A percentile compares a stretch with the other conserved stretches of the same genome.
phyloP scores from a whole-genome alignment of 2,797 vertebrate genomes.

The Threskiornis aethiopicus region DNA sequence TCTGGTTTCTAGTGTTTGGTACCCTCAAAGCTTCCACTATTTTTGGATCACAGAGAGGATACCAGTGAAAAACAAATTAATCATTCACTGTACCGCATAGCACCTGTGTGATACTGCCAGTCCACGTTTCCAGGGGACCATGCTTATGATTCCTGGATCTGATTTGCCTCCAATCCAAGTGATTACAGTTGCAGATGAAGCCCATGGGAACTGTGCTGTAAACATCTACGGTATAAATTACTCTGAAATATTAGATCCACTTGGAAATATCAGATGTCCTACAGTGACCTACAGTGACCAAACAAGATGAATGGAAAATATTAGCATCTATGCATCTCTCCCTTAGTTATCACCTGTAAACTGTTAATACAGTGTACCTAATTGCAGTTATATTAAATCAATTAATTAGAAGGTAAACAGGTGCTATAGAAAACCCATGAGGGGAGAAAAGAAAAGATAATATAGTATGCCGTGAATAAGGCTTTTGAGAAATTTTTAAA shows the following conservation, averaged over 20 bases:
- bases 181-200: not conserved
- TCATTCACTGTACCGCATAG: fast-evolving
- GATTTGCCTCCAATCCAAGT: not conserved
- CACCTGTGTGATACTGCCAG: not conserved
- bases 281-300: not conserved
- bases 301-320: not conserved
- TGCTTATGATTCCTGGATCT: not conserved
- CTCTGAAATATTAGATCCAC: not conserved
- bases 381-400: not conserved
- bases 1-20: not conserved
- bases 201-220: not conserved
- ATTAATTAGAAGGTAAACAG: not conserved
- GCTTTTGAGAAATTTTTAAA: not conserved
- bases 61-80: not conserved
- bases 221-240: not conserved
- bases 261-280: not conserved
- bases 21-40: not conserved
- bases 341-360: not conserved
- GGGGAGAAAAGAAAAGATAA: not conserved
- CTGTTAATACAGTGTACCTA: not conserved
- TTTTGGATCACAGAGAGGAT: not conserved
- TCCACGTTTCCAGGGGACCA: not conserved
- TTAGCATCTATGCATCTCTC: not conserved
- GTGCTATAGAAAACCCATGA: not conserved
- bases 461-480: not conserved